A percentile compares a stretch with the other conserved stretches of the same genome.
phyloP scores from a whole-genome alignment of 2,888 invertebrate species.

The Schrankia costaestrigalis region DNA sequence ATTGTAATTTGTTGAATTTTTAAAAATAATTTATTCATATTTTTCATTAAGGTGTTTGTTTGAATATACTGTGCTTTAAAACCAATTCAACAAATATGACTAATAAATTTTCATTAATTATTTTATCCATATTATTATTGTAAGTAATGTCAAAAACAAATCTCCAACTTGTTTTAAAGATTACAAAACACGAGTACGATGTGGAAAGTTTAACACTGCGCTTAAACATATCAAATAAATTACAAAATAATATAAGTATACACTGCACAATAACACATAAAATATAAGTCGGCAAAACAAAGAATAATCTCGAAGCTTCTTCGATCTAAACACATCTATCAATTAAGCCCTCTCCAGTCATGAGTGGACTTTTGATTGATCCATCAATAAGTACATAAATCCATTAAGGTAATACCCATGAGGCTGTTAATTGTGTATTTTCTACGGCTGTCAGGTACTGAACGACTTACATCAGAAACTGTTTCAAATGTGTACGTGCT shows the following conservation, averaged over 20 bases:
- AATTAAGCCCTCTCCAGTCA: constrained; percentile 55
- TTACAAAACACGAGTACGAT: no score
- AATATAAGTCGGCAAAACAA: constrained; percentile 42
- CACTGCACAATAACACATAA: no score
- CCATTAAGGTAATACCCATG: constrained; percentile 71
- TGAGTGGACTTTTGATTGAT: constrained; percentile 71
- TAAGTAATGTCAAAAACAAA: no score
- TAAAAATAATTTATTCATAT: no score
- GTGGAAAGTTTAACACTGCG: no score
- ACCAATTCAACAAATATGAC: no score
- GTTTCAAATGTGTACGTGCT: constrained; percentile 12
- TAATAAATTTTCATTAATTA: no score
- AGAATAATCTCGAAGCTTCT: constrained; percentile 33
- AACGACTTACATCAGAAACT: constrained; percentile 14
- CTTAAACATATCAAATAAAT: background rate
- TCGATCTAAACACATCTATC: constrained; percentile 57
- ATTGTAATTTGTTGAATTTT: no score
- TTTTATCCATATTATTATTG: no score
- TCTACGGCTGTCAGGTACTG: constrained; percentile 57
- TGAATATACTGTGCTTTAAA: no score
- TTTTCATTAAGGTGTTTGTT: no score
- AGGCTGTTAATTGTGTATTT: constrained; percentile 69
- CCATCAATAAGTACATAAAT: constrained; percentile 77
- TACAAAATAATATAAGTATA: constrained; percentile 16
- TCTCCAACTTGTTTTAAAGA: no score